Evolutionary conservation across 2,797 vertebrate species (phyloP).

Genomic region (Rhinella marina): DNA sequence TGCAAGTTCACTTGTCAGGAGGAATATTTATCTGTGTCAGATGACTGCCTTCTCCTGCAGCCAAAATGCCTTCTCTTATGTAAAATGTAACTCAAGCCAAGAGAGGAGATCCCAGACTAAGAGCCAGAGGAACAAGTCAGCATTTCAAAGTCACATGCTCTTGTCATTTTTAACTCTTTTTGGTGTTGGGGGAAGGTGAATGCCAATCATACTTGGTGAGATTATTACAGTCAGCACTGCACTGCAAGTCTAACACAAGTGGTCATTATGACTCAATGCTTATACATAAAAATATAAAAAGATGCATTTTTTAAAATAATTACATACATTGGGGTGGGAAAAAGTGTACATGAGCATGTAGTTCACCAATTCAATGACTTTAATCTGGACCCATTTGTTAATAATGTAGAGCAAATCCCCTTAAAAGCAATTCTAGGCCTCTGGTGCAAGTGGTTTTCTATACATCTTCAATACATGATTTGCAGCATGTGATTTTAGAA

Average conservation of each 20-base stretch:
- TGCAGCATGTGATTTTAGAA: not conserved
- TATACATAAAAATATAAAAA: not conserved
- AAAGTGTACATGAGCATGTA: too few relatives aligned
- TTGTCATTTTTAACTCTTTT: slow-evolving; percentile 40
- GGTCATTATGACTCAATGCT: not conserved
- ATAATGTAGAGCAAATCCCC: too few relatives aligned
- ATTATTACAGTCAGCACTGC: not conserved
- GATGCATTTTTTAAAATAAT: not conserved
- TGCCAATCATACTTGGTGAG: not conserved
- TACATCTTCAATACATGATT: too few relatives aligned
- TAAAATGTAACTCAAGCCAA: slow-evolving; percentile 69
- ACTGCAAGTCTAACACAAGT: not conserved
- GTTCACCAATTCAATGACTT: too few relatives aligned
- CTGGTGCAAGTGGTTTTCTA: not conserved
- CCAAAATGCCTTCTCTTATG: slow-evolving; percentile 68
- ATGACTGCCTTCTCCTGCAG: slow-evolving; percentile 67
- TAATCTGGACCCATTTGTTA: too few relatives aligned
- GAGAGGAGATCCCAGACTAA: slow-evolving; percentile 58
- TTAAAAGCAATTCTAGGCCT: too few relatives aligned
- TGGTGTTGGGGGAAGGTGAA: not conserved
- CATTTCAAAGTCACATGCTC: slow-evolving; percentile 50
- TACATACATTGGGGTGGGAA: too few relatives aligned
- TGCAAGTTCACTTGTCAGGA: slow-evolving; percentile 71
- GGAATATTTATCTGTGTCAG: slow-evolving; percentile 70
- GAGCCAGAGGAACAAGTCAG: slow-evolving; percentile 47